A percentile compares a stretch with the other conserved stretches of the same genome.
phyloP scores from a whole-genome alignment of 2,113 vertebrate species.

The Otocyon megalotis region DNA sequence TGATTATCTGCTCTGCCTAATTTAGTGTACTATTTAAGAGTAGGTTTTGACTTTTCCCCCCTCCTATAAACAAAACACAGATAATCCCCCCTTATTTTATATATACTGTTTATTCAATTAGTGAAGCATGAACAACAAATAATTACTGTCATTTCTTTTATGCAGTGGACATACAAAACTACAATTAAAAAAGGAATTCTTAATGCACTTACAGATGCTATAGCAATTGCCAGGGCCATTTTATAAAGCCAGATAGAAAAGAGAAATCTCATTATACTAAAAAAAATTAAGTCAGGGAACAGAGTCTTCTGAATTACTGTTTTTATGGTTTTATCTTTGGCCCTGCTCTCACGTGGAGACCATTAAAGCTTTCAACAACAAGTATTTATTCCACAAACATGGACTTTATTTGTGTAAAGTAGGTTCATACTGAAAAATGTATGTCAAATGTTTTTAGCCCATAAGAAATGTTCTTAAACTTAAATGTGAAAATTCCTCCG shows the following conservation, averaged over 20 bases:
- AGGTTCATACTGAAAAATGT: constrained; percentile 39
- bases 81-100: background rate
- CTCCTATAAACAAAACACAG: background rate
- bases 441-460: constrained; percentile 30
- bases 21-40: background rate
- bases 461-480: constrained; percentile 22
- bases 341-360: constrained; percentile 24
- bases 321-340: constrained; percentile 65
- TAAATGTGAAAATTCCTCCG: constrained; percentile 45
- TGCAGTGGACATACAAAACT: constrained; percentile 34
- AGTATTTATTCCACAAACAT: constrained; percentile 46
- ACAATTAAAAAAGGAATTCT: constrained; percentile 58
- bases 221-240: constrained; percentile 52
- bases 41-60: background rate
- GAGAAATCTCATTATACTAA: constrained; percentile 64
- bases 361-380: constrained; percentile 58
- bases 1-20: background rate
- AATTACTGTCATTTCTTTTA: constrained; percentile 70
- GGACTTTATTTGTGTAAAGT: constrained; percentile 53
- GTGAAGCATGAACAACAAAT: constrained; percentile 62
- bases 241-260: constrained; percentile 61
- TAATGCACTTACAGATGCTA: constrained; percentile 31
- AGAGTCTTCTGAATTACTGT: constrained; percentile 69
- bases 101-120: constrained; percentile 52
- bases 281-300: constrained; percentile 59